phyloP scores from a whole-genome alignment of 2,797 vertebrate species.

The Myotis findleyi region DNA sequence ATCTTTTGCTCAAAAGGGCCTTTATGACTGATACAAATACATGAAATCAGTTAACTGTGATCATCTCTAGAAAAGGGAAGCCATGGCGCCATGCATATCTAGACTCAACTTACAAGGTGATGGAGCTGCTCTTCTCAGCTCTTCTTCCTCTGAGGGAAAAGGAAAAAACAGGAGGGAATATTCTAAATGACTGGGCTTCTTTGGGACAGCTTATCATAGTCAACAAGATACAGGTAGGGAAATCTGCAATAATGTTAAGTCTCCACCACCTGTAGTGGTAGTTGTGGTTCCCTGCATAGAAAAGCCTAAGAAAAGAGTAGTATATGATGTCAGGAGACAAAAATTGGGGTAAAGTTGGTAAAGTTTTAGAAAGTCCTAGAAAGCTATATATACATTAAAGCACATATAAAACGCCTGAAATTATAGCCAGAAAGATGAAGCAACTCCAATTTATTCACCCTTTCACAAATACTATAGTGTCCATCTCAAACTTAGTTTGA shows the following conservation, averaged over 20 bases:
- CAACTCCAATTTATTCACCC: conserved; percentile 33
- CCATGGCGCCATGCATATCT: conserved; percentile 71
- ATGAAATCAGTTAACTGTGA: conserved; percentile 54
- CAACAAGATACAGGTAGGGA: conserved; percentile 72
- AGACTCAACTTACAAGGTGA: conserved; percentile 88
- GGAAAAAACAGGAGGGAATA: conserved; percentile 83
- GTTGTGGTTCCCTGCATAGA: conserved; percentile 54
- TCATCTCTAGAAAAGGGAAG: conserved; percentile 7
- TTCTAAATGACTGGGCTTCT: conserved; percentile 79
- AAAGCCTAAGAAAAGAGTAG: conserved; percentile 56
- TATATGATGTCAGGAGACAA: conserved; percentile 32
- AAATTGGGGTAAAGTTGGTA: conserved; percentile 16
- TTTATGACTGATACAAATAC: conserved; percentile 29
- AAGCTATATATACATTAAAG: neutral
- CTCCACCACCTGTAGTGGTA: conserved; percentile 62
- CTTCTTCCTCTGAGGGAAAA: conserved; percentile 89
- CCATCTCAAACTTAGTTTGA: neutral
- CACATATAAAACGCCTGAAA: conserved; percentile 8
- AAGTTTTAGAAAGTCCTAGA: conserved; percentile 40
- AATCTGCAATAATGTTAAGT: conserved; percentile 66
- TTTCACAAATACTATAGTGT: neutral
- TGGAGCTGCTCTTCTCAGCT: conserved; percentile 90
- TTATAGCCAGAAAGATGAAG: conserved; percentile 2
- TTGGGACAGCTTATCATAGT: conserved; percentile 72
- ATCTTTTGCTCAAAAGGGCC: conserved; percentile 33